Base-by-base conservation (phyloP, 2,797 vertebrate species). In the Balearica regulorum region DNA sequence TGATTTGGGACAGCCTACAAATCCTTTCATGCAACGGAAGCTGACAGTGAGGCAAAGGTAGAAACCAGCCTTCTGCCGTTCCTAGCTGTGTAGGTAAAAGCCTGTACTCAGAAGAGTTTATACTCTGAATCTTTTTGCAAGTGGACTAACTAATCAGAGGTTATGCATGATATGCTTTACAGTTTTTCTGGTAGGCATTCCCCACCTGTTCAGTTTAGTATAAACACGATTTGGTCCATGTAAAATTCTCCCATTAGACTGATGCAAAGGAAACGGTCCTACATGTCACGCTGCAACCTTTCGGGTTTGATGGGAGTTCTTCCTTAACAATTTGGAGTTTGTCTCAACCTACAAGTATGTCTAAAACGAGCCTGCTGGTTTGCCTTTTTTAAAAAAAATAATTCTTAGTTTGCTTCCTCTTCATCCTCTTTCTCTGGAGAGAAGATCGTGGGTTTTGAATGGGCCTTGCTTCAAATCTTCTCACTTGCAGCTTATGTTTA, bases 241-340 rank as follows among this genome's bases (percentile, higher is more conserved):
- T 28, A 83, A 41, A 19, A 20, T 43, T 89, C 25, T 87, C 12
- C 20, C 7, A 0, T 44, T 20, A 69, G 33, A 22, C 11, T 49
- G 12, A 22, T 43, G 48, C 16, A n/a, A 31, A 54, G 43, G 44
- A 35, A 57, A 29, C 10, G n/a, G 20, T 71, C 28, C 70, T 75
- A 3, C 19, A 3, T 2, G 13, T 24, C 19, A 5, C 0, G 0
- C 16, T 75, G 29, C 35, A 73, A 4, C 35, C 20, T 58, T 76
- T 49, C 0, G 4, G 33, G 31, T 89, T 89, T 66, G 65, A 39
- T 62, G 26, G n/a, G 22, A 46, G 12, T 16, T 43, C 31, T 83
- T 44, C n/a, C 16, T 29, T 73, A 18, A 16, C 28, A 6, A 20
- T 37, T 16, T 61, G 49, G 15, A 70, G 12, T 60, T 87, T 46